Evolutionary conservation across 2,888 invertebrate genomes (phyloP), one percentile per base, ranked within the genome.

Genomic region (Mesorhabditis spiculigera): DNA sequence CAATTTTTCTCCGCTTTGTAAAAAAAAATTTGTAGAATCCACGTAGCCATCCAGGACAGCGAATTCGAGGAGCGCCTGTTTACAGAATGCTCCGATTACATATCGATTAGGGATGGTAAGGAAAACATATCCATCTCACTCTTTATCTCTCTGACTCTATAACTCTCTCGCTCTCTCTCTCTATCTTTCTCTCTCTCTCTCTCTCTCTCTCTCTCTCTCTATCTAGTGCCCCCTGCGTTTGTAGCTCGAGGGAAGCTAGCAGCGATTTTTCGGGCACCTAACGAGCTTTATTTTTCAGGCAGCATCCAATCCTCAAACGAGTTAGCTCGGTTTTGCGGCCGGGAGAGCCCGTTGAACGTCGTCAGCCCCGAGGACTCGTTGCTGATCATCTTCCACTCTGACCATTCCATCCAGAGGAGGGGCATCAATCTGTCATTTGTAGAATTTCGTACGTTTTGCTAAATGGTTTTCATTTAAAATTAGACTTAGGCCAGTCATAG

Each of bases 31-130:
- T 50, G 8, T 50, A 50, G 58, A 50, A 50, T 50, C n/a, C 58
- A 50, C n/a, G 58, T 50, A 10, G n/a, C 58, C 58, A n/a, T 50
- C n/a, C n/a, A 50, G 8, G 58, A 50, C n/a, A 50, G 58, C 58
- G 58, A 50, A 50, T 50, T 50, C n/a, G 58, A 50, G 58, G 58
- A 50, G 8, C 58, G 58, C n/a, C n/a, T 50, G n/a, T 50, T 50
- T n/a, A 13, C 58, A 10, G 58, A 50, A n/a, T 50, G 58, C n/a
- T n/a, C 58, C 8, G 58, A 50, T 50, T 50, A 50, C 58, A 50
- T 50, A n/a, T 50, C 58, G n/a, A 50, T 50, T 13, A 50, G n/a
- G n/a, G 58, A 50, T 50, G 58, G 58, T 50, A 50, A 50, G 58
- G 3, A 10, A 13, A 50, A 50, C 58, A 10, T 50, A 13, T 50